Conservation (phyloP, 2,888 invertebrate genomes). For the Ophioninae sp. region DNA sequence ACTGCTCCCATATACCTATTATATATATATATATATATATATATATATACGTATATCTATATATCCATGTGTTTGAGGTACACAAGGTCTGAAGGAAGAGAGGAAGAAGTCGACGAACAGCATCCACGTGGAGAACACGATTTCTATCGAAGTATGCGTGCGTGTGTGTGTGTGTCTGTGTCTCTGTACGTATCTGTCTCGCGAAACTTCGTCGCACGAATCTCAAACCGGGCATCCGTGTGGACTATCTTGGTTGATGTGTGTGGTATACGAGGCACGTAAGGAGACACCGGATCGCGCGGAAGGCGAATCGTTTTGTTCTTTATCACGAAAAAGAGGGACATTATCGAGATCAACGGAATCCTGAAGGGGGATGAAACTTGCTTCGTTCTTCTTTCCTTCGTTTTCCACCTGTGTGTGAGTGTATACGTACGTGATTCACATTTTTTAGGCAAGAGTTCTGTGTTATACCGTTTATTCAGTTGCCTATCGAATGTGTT, state of each 20-base stretch:
- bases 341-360: constrained; percentile 52
- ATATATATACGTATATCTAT: background rate
- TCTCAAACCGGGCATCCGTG: constrained; percentile 39
- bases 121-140: constrained; percentile 50
- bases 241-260: constrained; percentile 27
- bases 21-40: constrained; percentile 6
- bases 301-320: constrained; percentile 50
- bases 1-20: constrained; percentile 49
- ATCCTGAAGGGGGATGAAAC: constrained; percentile 2
- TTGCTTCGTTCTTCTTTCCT: constrained; percentile 1
- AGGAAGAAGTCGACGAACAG: constrained; percentile 26
- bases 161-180: constrained; percentile 29
- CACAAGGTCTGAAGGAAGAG: background rate
- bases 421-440: background rate
- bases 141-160: constrained; percentile 48
- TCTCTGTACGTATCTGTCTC: constrained; percentile 28
- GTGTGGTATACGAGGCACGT: constrained; percentile 28
- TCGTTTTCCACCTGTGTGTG: background rate
- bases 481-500: background rate
- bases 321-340: constrained; percentile 37
- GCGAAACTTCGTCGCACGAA: constrained; percentile 59
- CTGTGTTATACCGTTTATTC: background rate
- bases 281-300: constrained; percentile 45
- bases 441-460: background rate
- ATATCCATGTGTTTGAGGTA: background rate